Evolutionary conservation across 2,888 invertebrate species (phyloP).

Genomic region (Mythimna pallens): DNA sequence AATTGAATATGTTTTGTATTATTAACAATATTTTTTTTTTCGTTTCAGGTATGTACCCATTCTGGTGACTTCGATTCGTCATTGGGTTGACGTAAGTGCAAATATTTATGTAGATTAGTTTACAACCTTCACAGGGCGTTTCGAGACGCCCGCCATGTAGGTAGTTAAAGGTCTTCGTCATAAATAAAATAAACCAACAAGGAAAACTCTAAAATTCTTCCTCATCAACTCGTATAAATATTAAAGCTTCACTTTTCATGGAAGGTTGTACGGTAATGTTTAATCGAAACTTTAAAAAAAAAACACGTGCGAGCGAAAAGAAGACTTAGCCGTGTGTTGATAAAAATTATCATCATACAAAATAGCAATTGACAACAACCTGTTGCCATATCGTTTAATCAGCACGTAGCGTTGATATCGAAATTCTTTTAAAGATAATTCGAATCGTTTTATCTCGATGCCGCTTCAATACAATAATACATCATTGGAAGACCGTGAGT

Average conservation of each 20-base stretch:
- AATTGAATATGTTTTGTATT: not conserved
- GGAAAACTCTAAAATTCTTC: constrained; percentile 40
- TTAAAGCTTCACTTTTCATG: constrained; percentile 8
- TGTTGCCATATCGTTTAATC: constrained; percentile 73
- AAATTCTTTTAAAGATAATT: constrained; percentile 74
- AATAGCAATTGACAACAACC: constrained; percentile 71
- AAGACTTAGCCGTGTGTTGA: constrained; percentile 50
- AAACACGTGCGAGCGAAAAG: constrained; percentile 16
- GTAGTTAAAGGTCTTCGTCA: constrained; percentile 41
- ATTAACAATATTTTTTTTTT: constrained; percentile 34
- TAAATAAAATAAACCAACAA: constrained; percentile 40
- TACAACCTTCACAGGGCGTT: constrained; percentile 40
- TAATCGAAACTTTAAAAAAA: constrained; percentile 10
- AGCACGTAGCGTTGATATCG: constrained; percentile 66
- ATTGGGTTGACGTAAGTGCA: constrained; percentile 59
- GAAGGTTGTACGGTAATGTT: not conserved
- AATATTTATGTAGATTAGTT: constrained; percentile 41
- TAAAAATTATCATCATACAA: constrained; percentile 67
- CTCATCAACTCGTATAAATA: constrained; percentile 26
- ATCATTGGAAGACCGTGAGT: constrained; percentile 69
- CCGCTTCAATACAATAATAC: constrained; percentile 58
- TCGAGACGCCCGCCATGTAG: constrained; percentile 25
- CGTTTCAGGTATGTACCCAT: constrained; percentile 65
- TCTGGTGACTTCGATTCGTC: constrained; percentile 37
- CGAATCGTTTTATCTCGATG: constrained; percentile 66